Conservation (phyloP, 2,888 invertebrate genomes). For the Steromphala cineraria region DNA sequence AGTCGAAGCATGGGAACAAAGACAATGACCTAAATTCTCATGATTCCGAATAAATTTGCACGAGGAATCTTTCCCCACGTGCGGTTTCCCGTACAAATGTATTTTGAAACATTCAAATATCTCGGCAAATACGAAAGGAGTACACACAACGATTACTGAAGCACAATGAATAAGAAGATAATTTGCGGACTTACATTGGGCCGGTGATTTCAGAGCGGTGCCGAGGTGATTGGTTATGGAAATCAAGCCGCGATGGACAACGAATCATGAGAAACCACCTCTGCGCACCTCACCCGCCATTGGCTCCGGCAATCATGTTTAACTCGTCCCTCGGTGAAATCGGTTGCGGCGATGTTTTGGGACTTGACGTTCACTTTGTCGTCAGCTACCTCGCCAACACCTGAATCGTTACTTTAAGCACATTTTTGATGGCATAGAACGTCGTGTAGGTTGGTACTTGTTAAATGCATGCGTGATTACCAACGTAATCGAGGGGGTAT, state of each 20-base stretch:
- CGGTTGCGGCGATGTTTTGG: not conserved
- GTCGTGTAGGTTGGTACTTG: too few species aligned
- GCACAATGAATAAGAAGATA: conserved; percentile 77
- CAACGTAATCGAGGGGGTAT: not conserved
- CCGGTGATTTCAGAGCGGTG: conserved; percentile 72
- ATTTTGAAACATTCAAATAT: conserved; percentile 11
- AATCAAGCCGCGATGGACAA: conserved; percentile 88
- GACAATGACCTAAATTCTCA: conserved; percentile 26
- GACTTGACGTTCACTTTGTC: too few species aligned
- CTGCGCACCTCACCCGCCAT: conserved; percentile 30
- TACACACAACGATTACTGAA: conserved; percentile 25
- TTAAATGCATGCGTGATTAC: too few species aligned
- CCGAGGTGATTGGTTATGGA: conserved; percentile 85
- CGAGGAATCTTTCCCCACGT: not conserved
- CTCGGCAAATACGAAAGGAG: conserved; percentile 20
- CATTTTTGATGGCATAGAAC: too few species aligned
- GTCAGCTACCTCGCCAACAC: too few species aligned
- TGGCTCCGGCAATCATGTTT: conserved; percentile 28
- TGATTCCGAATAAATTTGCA: conserved; percentile 13
- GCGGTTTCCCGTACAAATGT: conserved; percentile 3
- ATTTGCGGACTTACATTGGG: conserved; percentile 83
- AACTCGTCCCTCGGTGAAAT: not conserved
- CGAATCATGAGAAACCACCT: conserved; percentile 76
- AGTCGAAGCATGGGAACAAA: conserved; percentile 8
- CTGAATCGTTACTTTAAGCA: too few species aligned